Evolutionary conservation across 1,140 invertebrate genomes (phyloP).

Genomic region (Zaprionus vittiger): DNA sequence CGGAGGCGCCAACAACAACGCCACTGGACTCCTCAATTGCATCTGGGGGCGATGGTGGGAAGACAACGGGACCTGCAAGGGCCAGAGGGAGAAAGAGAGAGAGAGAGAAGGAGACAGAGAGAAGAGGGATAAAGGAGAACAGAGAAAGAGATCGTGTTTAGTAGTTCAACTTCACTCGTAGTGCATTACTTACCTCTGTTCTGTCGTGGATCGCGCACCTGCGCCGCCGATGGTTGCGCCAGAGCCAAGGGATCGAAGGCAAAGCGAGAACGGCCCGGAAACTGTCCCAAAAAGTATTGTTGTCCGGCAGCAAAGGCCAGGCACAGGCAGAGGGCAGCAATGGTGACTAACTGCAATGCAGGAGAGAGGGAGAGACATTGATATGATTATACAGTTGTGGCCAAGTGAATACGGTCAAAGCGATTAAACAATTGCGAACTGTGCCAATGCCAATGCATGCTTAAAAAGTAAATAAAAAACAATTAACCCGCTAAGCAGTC

Average conservation of each 20-base stretch:
- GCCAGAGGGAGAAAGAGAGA: not conserved
- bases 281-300: slow-evolving; percentile 75
- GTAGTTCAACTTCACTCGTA: not conserved
- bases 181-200: slow-evolving; percentile 68
- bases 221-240: slow-evolving; percentile 58
- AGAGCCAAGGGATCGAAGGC: slow-evolving; percentile 66
- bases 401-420: slow-evolving; percentile 55
- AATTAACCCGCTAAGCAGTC: slow-evolving; percentile 40
- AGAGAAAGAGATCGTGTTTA: not conserved
- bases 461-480: slow-evolving; percentile 67
- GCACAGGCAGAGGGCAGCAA: slow-evolving; percentile 74
- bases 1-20: slow-evolving; percentile 83
- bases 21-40: slow-evolving; percentile 81
- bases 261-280: slow-evolving; percentile 60
- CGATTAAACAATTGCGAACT: slow-evolving; percentile 74
- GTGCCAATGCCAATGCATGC: slow-evolving; percentile 70
- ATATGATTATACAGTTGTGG: slow-evolving; percentile 19
- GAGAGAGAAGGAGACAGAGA: not conserved
- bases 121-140: not conserved
- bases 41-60: slow-evolving; percentile 81
- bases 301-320: slow-evolving; percentile 74
- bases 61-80: slow-evolving; percentile 79
- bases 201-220: slow-evolving; percentile 78
- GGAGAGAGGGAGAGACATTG: slow-evolving; percentile 24
- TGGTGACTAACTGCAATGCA: slow-evolving; percentile 73